Percentiles rank a stretch among this genome's conserved stretches.
Conservation (phyloP, 1,140 invertebrate genomes). For the Saccostrea cuccullata region DNA sequence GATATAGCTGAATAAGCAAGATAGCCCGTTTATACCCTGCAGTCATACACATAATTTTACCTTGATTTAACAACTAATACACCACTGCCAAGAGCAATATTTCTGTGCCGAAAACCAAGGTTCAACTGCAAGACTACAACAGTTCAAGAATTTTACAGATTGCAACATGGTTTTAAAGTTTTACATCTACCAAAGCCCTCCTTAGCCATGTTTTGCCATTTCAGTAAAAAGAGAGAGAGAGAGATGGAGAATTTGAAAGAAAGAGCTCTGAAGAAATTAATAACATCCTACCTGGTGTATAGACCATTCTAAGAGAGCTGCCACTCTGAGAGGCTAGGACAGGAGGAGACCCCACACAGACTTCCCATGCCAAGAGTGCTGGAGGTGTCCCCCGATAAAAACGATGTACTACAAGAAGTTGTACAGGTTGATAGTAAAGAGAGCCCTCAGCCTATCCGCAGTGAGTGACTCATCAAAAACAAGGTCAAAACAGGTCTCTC, state of each 20-base stretch:
- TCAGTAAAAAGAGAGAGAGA: background rate
- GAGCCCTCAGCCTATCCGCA: background rate
- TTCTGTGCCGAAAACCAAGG: background rate
- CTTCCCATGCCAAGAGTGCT: background rate
- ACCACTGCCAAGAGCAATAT: background rate
- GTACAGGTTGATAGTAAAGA: constrained; percentile 17
- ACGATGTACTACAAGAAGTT: background rate
- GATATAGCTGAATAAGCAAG: background rate
- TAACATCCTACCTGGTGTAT: background rate
- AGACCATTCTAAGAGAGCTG: constrained; percentile 10
- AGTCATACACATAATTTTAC: constrained; percentile 25
- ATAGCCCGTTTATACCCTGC: constrained; percentile 4
- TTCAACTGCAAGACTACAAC: background rate
- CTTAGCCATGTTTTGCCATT: too few relatives aligned
- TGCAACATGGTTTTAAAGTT: background rate
- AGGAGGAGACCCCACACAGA: background rate
- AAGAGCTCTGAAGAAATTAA: background rate
- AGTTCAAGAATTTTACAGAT: background rate
- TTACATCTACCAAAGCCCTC: background rate
- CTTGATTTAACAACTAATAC: constrained; percentile 18
- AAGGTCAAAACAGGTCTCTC: constrained; percentile 30
- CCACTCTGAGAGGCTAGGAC: background rate
- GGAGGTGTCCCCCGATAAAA: background rate
- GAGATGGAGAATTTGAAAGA: background rate
- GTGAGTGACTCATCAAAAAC: constrained; percentile 30